Base-by-base conservation (phyloP, 2,113 vertebrate genomes). In the Zosterops pallidus region DNA sequence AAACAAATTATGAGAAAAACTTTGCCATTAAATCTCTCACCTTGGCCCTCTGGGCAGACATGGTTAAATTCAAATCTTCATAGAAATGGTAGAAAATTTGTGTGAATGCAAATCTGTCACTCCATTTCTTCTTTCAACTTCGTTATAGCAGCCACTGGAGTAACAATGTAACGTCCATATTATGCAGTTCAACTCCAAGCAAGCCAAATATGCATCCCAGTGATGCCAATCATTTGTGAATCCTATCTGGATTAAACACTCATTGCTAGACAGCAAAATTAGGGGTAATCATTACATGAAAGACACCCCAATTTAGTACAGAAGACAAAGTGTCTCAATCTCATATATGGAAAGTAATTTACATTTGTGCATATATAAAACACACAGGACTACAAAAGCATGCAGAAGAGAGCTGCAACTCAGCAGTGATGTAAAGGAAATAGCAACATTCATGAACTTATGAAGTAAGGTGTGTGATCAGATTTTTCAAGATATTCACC, bases 291-390 rank as follows among this genome's bases (percentile, higher is more conserved):
- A n/a, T 63, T 68, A 77, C 52, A 89, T 44, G 52, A 86, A 86
- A 95, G 75, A 86, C 55, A 72, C 44, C 8, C 3, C 64, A 70
- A 37, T 35, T 82, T 65, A 50, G 71, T 20, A 52, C 26, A 94
- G 76, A 96, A 77, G 53, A 93, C 79, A 60, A 86, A 76, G 68
- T 19, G 71, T 75, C 94, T 94, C 41, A 67, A 83, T 67, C 31
- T 20, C 52, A 3, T 47, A 75, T 41, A 46, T 88, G n/a, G 71
- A 81, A 90, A 77, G 60, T 35, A 77, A 70, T 74, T 81, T 74
- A 74, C 1, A 7, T 42, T 76, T 83, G 29, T 44, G 46, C 31
- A 29, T 65, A 71, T 39, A 31, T 12, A 49, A 86, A 35, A 47
- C 21, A 80, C 6, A 15, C 67, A 69, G 60, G 55, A 81, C 68